Evolutionary conservation across 2,797 vertebrate species (phyloP), one percentile per base, ranked within the genome.

Genomic region (Falco biarmicus): DNA sequence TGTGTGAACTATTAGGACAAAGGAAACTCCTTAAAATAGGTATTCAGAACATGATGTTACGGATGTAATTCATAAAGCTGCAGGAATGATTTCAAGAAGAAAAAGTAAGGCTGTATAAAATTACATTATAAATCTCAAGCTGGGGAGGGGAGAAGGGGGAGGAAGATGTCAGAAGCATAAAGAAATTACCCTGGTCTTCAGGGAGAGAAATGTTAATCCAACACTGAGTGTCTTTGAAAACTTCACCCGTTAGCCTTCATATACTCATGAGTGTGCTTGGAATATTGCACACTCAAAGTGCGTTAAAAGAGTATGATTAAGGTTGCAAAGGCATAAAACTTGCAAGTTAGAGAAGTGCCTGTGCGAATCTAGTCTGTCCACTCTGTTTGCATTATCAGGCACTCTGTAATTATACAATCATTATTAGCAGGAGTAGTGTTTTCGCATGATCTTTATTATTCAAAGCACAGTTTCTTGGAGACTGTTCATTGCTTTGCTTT

Each of bases 121-220:
- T 96, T 82, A 47, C 89, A 41, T 91, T 96, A 88, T 95, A 96
- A 96, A 96, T 96, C 93, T 96, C 28, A 25, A 60, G 31, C 56
- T 15, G 11, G 79, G 68, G 51, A 76, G 51, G n/a, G 43, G 47
- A 88, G 43, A 69, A 93, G 47, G 18, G 61, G 79, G 93, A 89
- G 89, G 89, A 94, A 88, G 92, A 94, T 94, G 89, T 97, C 93
- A 94, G 63, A 88, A 93, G 45, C 84, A 70, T 90, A 53, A 96
- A 94, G 87, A 95, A 96, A 94, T 95, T 92, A 66, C 79, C 43
- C 76, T 86, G 47, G 63, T 96, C 93, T 94, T 95, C 70, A 84
- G 82, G 93, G 82, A 93, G 39, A 79, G 65, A 92, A 95, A 93
- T 90, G 63, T 95, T 96, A 96, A 95, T 95, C 82, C 95, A 96